phyloP scores from a whole-genome alignment of 2,888 invertebrate species.

The Tuta absoluta region DNA sequence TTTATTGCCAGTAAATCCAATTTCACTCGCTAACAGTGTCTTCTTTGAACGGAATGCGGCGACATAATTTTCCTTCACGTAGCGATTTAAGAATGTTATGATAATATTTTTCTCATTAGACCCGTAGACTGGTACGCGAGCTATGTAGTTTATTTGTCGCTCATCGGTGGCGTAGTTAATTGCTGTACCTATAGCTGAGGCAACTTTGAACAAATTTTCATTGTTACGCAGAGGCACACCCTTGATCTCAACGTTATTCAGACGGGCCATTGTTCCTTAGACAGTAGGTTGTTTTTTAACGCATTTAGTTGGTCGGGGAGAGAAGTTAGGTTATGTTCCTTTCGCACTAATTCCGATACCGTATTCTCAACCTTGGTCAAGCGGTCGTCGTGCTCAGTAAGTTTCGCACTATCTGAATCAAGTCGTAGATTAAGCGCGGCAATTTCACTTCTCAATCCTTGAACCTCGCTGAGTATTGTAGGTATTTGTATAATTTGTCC shows the following conservation, averaged over 20 bases:
- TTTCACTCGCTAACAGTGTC: too few species aligned
- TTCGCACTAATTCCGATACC: too few species aligned
- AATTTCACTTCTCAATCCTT: too few species aligned
- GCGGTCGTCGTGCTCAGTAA: too few species aligned
- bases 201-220: background rate
- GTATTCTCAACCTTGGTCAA: too few species aligned
- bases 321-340: too few species aligned
- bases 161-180: background rate
- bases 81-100: background rate
- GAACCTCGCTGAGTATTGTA: too few species aligned
- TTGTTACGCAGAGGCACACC: background rate
- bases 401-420: too few species aligned
- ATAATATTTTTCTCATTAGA: background rate
- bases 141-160: background rate
- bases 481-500: too few species aligned
- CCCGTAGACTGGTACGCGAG: background rate
- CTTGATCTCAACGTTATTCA: slow-evolving; percentile 5
- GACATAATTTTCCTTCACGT: background rate
- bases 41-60: background rate
- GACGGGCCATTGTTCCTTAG: background rate
- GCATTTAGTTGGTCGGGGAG: too few species aligned
- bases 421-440: too few species aligned
- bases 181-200: background rate
- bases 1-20: background rate
- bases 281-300: too few species aligned